Evolutionary conservation across 2,888 invertebrate species (phyloP), one percentile per base, ranked within the genome.

Genomic region (Bhutanitis thaidina): DNA sequence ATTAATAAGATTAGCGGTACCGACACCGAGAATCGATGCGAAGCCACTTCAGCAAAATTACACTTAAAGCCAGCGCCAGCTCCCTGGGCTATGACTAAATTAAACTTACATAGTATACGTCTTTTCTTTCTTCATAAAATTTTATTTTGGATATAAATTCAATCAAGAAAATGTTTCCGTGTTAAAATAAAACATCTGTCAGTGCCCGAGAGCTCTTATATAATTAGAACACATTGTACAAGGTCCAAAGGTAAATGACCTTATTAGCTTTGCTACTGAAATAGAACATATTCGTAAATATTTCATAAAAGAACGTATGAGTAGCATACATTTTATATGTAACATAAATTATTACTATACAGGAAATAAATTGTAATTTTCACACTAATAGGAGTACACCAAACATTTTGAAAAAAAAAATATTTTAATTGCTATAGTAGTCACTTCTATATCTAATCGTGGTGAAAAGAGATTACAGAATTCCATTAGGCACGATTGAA

Each of bases 181-280:
- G 36, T 37, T 36, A 34, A 35, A 49, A 49, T 27, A 27, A 27
- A 27, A 27, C 43, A 43, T 43, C 20, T 36, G 27, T 8, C 7
- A 27, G 5, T 29, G 41, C 10, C 10, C n/a, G 12, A 9, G 16
- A 16, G 15, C 20, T 37, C 25, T 32, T 20, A 29, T 49, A 39
- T 14, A 49, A 49, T 52, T 53, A 40, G 48, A 50, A 34, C 44
- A 38, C 37, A 13, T 39, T 41, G 20, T 43, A 40, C 40, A 32
- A 46, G 43, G 46, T 39, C 50, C 32, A 12, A 34, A 39, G 44
- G 50, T 50, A 39, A 50, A 43, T 35, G 50, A 44, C 50, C 50
- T 32, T 34, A 39, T 50, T 50, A 44, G 44, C 25, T 25, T 15
- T 34, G 39, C 25, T 10, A 44, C 50, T 12, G 27, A 44, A 50